Percentiles rank a stretch among this genome's conserved stretches.
Evolutionary conservation across 2,797 vertebrate genomes (phyloP).

Genomic region (Catharus ustulatus): DNA sequence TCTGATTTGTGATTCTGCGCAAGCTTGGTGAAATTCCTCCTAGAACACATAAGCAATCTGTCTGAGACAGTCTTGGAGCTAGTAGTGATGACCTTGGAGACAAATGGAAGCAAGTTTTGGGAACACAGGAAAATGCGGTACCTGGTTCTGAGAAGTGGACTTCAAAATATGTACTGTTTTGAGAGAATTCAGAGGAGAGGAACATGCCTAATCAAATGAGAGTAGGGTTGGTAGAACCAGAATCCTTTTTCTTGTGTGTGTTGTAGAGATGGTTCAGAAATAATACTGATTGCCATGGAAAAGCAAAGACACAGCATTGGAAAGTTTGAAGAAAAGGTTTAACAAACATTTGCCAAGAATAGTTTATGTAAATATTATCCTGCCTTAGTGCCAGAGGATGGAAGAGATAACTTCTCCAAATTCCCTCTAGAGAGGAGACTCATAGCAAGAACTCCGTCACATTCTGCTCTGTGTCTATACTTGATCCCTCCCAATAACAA

Average conservation of each 20-base stretch:
- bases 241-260: not conserved
- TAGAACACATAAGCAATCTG: not conserved
- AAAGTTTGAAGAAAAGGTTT: not conserved
- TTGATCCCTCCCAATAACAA: not conserved
- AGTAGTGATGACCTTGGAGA: not conserved
- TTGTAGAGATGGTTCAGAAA: not conserved
- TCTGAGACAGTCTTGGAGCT: not conserved
- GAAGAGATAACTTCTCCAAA: not conserved
- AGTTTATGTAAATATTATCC: not conserved
- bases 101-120: not conserved
- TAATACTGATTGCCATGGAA: not conserved
- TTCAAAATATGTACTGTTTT: not conserved
- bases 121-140: not conserved
- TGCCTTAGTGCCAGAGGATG: not conserved
- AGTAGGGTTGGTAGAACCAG: not conserved
- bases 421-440: not conserved
- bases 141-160: not conserved
- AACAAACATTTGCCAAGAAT: not conserved
- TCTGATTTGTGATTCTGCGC: not conserved
- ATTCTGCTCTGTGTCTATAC: not conserved
- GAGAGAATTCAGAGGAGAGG: not conserved
- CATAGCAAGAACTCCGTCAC: not conserved
- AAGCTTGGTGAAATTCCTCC: not conserved
- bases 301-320: not conserved
- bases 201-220: not conserved